Base-by-base conservation (phyloP, 2,888 invertebrate species). In the Agrochola lota region DNA sequence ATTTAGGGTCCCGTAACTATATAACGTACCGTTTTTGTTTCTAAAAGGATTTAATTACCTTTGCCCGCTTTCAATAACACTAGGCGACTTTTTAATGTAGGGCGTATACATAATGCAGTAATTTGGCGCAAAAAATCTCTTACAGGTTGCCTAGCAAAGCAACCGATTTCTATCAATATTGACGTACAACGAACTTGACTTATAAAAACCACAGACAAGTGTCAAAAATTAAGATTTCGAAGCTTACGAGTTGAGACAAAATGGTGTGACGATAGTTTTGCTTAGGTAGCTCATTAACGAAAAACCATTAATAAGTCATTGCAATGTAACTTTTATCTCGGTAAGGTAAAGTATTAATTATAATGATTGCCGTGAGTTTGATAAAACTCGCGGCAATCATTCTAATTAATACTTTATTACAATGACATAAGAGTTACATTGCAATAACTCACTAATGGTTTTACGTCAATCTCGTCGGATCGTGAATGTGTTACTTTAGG, bases 1-100 rank as follows among this genome's bases (percentile, higher is more conserved):
- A 91, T 91, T 90, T 88, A 79, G 84, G 87, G 82, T 11, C 77
- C 77, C 43, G 23, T 70, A 78, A 43, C 35, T 77, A 40, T 60
- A 74, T 30, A 81, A 59, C 17, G 43, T 35, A 63, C 74, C 20
- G 49, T 71, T 80, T 79, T 67, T 77, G 81, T 80, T 73, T 68
- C 63, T n/a, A 43, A 71, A 76, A 69, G 74, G 73, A 67, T 82
- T 85, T 69, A 75, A 83, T 86, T 84, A 74, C 66, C 52, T 76
- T 23, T 30, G 15, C 43, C 30, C 30, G 8, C 6, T 57, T 59
- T 46, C 57, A 59, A 30, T 20, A 30, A 30, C 17, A 43, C 5
- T n/a, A 43, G 17, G 17, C 0, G 23, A 43, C 12, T n/a, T 6
- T 3, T 43, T 52, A 55, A 55, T 71, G 5, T n/a, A 57, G 9